A percentile compares a stretch with the other conserved stretches of the same genome.
Conservation (phyloP, 2,888 invertebrate species). For the Trimorus sp. region DNA sequence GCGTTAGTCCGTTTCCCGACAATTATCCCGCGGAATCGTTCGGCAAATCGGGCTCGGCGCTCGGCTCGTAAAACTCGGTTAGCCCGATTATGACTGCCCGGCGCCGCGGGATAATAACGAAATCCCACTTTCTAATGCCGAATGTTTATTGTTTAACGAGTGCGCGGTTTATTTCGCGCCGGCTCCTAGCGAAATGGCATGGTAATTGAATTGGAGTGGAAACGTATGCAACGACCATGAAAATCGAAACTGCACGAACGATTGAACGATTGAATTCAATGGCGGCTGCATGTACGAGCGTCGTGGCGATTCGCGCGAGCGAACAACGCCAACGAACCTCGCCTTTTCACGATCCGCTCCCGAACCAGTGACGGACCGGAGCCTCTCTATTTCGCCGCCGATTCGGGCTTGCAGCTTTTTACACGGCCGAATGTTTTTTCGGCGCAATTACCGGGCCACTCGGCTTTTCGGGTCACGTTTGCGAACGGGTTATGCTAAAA, state of each 20-base stretch:
- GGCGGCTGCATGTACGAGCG: constrained; percentile 38
- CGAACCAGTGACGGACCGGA: constrained; percentile 66
- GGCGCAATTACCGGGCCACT: constrained; percentile 40
- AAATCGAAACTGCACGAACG: constrained; percentile 60
- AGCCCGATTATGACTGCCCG: constrained; percentile 13
- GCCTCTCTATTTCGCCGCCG: constrained; percentile 70
- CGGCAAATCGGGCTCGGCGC: constrained; percentile 29
- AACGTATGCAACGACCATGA: constrained; percentile 61
- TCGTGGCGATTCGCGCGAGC: constrained; percentile 54
- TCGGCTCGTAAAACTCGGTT: constrained; percentile 12
- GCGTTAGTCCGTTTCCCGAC: constrained; percentile 44
- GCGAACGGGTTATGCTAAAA: too few species aligned
- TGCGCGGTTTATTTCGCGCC: constrained; percentile 43
- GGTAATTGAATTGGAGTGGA: constrained; percentile 59
- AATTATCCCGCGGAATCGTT: constrained; percentile 50
- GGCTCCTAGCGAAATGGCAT: constrained; percentile 22
- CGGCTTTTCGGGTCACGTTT: constrained; percentile 1
- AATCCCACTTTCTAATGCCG: constrained; percentile 40
- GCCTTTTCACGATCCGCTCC: constrained; percentile 69
- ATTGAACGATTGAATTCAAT: constrained; percentile 68
- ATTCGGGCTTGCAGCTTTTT: constrained; percentile 58
- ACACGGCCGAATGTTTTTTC: constrained; percentile 48
- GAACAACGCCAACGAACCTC: constrained; percentile 44
- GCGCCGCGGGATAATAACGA: constrained; percentile 11
- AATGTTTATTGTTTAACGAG: constrained; percentile 39